Percentiles rank a stretch among this genome's conserved stretches.
Evolutionary conservation across 2,888 invertebrate genomes (phyloP).

Genomic region (Halictus ligatus): DNA sequence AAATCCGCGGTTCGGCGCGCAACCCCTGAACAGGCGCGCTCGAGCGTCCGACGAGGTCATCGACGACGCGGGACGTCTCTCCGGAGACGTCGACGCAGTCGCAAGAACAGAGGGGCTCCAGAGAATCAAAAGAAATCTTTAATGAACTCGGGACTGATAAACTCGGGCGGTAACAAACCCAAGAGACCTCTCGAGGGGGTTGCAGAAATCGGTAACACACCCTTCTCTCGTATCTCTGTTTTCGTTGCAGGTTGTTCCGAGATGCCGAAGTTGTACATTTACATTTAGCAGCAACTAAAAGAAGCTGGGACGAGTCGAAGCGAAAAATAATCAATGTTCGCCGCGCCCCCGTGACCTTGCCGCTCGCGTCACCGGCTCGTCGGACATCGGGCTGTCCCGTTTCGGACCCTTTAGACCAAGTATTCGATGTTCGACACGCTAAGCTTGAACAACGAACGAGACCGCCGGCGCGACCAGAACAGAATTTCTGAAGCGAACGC

Average conservation of each 20-base stretch:
- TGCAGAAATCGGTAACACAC: neutral
- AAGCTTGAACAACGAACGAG: conserved; percentile 20
- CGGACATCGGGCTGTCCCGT: neutral
- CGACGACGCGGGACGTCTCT: no score
- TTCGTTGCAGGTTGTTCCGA: neutral
- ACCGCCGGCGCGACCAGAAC: neutral
- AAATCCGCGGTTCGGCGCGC: conserved; percentile 16
- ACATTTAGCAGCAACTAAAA: neutral
- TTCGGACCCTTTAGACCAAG: conserved; percentile 1
- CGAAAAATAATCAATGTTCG: neutral
- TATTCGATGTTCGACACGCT: conserved; percentile 39
- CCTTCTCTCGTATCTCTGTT: neutral
- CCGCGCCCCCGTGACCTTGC: no score
- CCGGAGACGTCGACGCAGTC: neutral
- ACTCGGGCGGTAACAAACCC: no score
- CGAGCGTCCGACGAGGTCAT: neutral
- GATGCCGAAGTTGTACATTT: neutral
- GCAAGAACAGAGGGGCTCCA: neutral
- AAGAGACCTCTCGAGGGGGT: neutral
- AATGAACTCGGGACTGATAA: neutral
- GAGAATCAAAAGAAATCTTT: neutral
- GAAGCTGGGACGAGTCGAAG: neutral
- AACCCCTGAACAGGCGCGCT: conserved; percentile 17
- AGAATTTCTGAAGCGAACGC: neutral
- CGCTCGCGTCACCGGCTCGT: neutral